phyloP scores from a whole-genome alignment of 2,888 invertebrate genomes.

The Pimpla rufipes region DNA sequence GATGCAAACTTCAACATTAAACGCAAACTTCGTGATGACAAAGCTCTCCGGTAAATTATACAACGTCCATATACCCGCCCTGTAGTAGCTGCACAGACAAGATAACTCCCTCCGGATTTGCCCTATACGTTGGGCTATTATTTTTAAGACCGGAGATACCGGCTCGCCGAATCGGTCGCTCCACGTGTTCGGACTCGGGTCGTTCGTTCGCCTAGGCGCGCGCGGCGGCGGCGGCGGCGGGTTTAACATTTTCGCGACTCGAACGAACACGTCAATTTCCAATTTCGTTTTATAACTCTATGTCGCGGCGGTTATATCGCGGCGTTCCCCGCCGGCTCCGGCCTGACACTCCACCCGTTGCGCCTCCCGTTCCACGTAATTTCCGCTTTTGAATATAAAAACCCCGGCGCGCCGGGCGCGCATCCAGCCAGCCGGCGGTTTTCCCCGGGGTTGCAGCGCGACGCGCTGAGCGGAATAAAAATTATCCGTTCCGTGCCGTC shows the following conservation, averaged over 20 bases:
- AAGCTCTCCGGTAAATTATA: background rate
- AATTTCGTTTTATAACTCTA: conserved; percentile 38
- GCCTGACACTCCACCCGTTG: conserved; percentile 30
- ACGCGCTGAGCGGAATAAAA: conserved; percentile 59
- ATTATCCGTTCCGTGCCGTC: conserved; percentile 52
- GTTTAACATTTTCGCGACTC: background rate
- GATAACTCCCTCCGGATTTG: background rate
- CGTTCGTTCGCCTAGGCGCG: background rate
- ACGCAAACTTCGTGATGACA: background rate
- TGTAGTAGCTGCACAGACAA: background rate
- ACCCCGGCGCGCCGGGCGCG: conserved; percentile 21
- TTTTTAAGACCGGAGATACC: conserved; percentile 1
- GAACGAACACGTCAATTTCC: conserved; percentile 34
- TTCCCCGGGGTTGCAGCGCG: conserved; percentile 31
- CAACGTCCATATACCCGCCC: background rate
- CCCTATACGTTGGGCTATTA: background rate
- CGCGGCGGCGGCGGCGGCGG: too few species aligned
- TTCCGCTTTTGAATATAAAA: conserved; percentile 65
- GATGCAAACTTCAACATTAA: too few species aligned
- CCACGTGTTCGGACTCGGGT: background rate
- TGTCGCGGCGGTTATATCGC: conserved; percentile 21
- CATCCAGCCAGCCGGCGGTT: background rate
- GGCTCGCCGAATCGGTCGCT: background rate
- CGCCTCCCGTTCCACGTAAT: conserved; percentile 33
- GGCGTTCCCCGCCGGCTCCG: conserved; percentile 15